Conservation (phyloP, 2,113 vertebrate genomes). For the Camelus dromedarius region DNA sequence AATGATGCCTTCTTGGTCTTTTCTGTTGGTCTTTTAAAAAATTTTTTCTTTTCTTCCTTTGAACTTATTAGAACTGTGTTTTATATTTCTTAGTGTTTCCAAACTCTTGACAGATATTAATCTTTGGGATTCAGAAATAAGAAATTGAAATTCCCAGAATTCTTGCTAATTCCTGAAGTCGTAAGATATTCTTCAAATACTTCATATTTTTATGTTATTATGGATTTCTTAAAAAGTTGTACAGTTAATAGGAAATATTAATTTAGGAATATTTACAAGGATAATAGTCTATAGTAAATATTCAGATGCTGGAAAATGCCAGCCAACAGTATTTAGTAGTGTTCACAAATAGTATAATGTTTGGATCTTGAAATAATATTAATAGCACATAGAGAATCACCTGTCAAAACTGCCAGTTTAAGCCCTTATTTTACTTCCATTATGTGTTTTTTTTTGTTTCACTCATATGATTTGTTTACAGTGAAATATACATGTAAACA, state of each 20-base stretch:
- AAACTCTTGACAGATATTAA: background rate
- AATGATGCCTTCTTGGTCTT: background rate
- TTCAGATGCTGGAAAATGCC: background rate
- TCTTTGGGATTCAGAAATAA: background rate
- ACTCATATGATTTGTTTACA: background rate
- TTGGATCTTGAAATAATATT: constrained; percentile 28
- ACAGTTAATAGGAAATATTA: background rate
- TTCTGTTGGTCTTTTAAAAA: background rate
- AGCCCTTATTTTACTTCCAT: constrained; percentile 19
- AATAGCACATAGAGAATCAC: background rate
- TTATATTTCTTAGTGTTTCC: background rate
- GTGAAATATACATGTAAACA: background rate
- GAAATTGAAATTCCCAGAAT: background rate
- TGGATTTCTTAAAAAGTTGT: background rate
- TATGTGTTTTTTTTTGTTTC: background rate
- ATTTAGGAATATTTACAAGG: background rate
- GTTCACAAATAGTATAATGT: background rate
- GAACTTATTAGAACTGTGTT: background rate
- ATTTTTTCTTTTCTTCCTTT: background rate
- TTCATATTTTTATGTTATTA: background rate
- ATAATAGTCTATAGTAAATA: background rate
- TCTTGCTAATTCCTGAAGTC: background rate
- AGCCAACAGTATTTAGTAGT: background rate
- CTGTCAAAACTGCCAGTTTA: background rate
- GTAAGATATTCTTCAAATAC: background rate